These are phyloP conservation scores for Athripsodes cinereus DNA, from an alignment of 2,888 invertebrate genomes.

Conservation along the genomic window DNA sequence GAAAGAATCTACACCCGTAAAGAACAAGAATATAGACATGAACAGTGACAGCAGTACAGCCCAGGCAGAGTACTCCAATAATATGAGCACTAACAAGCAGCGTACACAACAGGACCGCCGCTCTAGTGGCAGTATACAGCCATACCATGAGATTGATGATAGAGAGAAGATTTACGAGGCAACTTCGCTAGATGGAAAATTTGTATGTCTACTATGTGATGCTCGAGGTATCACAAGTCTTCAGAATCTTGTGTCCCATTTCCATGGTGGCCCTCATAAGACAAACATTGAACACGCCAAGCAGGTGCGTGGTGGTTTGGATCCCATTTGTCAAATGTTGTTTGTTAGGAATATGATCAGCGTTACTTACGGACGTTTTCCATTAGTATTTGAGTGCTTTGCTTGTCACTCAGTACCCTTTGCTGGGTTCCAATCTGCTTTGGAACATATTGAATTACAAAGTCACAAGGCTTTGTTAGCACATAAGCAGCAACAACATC, in stretches of 20 bases:
- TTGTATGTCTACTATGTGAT: slow-evolving; percentile 18
- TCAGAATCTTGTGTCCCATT: slow-evolving; percentile 5
- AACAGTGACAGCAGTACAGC: neutral
- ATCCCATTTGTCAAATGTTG: neutral
- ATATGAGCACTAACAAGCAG: neutral
- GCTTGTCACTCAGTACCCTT: slow-evolving; percentile 4
- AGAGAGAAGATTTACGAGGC: slow-evolving; percentile 8
- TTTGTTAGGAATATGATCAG: slow-evolving; percentile 9
- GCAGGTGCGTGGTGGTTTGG: neutral
- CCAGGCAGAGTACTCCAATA: neutral
- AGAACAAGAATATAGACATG: neutral
- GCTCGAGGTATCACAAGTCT: slow-evolving; percentile 6
- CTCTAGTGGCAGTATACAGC: neutral
- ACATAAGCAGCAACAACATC: neutral
- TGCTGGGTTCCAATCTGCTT: neutral
- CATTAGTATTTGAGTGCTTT: slow-evolving; percentile 14
- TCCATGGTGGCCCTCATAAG: slow-evolving; percentile 5
- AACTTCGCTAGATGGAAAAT: slow-evolving; percentile 14
- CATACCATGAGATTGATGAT: neutral
- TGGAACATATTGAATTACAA: slow-evolving; percentile 11
- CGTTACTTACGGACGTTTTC: slow-evolving; percentile 8
- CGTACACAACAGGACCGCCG: neutral
- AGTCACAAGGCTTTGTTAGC: slow-evolving; percentile 6
- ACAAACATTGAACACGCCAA: slow-evolving; percentile 1
- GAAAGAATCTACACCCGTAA: neutral